Base-by-base conservation (phyloP, 1,140 invertebrate species). In the Listronotus oregonensis region DNA sequence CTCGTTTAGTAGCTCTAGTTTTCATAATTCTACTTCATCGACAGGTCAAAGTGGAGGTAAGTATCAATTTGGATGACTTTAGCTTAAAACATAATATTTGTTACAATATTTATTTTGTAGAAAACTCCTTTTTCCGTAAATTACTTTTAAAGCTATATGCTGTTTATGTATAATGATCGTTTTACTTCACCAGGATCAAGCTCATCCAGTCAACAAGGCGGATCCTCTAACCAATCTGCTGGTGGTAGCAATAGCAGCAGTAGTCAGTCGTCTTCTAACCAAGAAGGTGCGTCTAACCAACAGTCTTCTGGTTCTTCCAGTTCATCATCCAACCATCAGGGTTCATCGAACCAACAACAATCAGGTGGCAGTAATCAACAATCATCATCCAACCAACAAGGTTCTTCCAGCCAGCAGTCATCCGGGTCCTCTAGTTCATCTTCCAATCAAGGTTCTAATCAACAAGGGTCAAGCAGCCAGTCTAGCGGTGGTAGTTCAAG, bases 1-100 rank as follows among this genome's bases (percentile, higher is more conserved):
- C 58, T 65, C 56, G 14, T 65, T 63, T 8, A 57, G 47, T 63
- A 66, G 62, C 43, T 59, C 62, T 64, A 60, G 27, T 64, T 62
- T 17, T 56, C 39, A 55, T 55, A 67, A 58, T 39, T 40, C 46
- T 31, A 66, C 57, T 37, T 60, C 59, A 43, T 61, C 40, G 8
- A 32, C 39, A 15, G 18, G 27, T 31, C 64, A 65, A 34, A 60
- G 52, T 66, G 40, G 57, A 57, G 63, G 63, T 65, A 65, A 58
- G 63, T 4, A 37, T 31, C 0, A 52, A 27, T n/a, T 52, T 37
- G 27, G 2, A 52, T 49, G 11, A 49, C 9, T 3, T 3, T 27
- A 27, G 21, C 21, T 27, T 27, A 27, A 27, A 27, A 27, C 2
- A 27, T n/a, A 40, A n/a, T 9, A 42, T 6, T 3, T 42, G 11